Percentiles rank a stretch among this genome's conserved stretches.
These are phyloP conservation scores for Unio pictorum DNA, from an alignment of 2,888 invertebrate species.

Conservation along the genomic window DNA sequence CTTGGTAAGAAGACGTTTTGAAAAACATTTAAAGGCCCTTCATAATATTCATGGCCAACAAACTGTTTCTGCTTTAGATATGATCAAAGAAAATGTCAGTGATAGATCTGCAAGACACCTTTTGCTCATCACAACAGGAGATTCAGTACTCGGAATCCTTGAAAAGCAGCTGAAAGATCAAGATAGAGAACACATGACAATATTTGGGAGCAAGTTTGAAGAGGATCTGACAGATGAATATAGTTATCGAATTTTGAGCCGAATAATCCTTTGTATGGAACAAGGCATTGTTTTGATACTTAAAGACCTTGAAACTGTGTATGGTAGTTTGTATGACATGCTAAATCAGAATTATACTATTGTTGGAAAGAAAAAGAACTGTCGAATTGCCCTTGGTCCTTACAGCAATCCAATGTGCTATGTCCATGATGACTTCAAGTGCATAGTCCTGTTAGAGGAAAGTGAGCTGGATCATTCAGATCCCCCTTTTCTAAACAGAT, in stretches of 20 bases:
- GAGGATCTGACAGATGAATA: conserved; percentile 54
- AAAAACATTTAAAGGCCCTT: neutral
- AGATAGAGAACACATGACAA: conserved; percentile 30
- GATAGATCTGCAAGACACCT: conserved; percentile 43
- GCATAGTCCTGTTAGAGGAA: conserved; percentile 50
- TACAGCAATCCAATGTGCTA: conserved; percentile 53
- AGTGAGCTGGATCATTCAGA: conserved; percentile 37
- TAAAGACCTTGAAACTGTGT: conserved; percentile 49
- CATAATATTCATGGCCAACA: neutral
- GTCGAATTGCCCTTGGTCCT: conserved; percentile 47
- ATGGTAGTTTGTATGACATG: conserved; percentile 55
- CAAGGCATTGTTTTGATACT: conserved; percentile 44
- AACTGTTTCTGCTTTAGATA: conserved; percentile 15
- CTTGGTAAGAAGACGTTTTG: too few relatives aligned
- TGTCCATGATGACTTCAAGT: conserved; percentile 48
- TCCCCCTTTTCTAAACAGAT: conserved; percentile 56
- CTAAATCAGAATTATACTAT: conserved; percentile 53
- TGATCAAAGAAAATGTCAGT: conserved; percentile 39
- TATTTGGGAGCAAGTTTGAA: conserved; percentile 54
- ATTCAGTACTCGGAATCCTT: conserved; percentile 37
- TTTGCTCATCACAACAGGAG: conserved; percentile 43
- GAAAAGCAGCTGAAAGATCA: conserved; percentile 26
- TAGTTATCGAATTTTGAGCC: conserved; percentile 47
- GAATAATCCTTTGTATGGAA: conserved; percentile 56
- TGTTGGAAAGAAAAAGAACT: conserved; percentile 46